phyloP scores from a whole-genome alignment of 2,888 invertebrate genomes.

The Andrena chrysosceles region DNA sequence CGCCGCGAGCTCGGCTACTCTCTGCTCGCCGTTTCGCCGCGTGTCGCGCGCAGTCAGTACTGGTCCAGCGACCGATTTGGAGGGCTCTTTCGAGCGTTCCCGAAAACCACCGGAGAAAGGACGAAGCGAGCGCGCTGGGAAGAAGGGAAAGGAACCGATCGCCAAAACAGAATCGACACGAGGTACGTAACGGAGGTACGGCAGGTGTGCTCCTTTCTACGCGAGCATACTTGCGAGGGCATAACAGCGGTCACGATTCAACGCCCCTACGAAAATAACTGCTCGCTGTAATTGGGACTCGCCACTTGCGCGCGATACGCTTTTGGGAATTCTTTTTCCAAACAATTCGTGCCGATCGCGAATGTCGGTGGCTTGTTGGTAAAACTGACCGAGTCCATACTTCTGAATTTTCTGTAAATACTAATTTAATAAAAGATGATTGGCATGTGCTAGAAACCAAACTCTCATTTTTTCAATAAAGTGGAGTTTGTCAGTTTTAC shows the following conservation, averaged over 20 bases:
- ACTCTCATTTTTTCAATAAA: too few species aligned
- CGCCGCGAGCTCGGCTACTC: slow-evolving; percentile 15
- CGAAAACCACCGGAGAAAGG: slow-evolving; percentile 42
- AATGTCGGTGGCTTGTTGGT: too few species aligned
- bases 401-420: too few species aligned
- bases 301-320: background rate
- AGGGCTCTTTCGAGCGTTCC: slow-evolving; percentile 64
- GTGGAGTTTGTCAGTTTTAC: too few species aligned
- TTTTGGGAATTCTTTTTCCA: background rate
- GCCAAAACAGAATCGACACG: slow-evolving; percentile 18
- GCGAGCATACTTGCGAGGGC: background rate
- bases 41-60: slow-evolving; percentile 69
- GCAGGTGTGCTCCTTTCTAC: slow-evolving; percentile 17
- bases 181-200: slow-evolving; percentile 44
- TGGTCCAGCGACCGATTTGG: slow-evolving; percentile 77
- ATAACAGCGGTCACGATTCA: background rate
- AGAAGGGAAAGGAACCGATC: slow-evolving; percentile 27
- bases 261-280: slow-evolving; percentile 31
- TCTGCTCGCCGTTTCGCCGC: slow-evolving; percentile 9
- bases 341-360: too few species aligned
- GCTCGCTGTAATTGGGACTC: background rate
- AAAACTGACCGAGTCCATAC: too few species aligned
- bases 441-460: too few species aligned
- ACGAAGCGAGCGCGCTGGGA: slow-evolving; percentile 5
- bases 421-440: too few species aligned